Evolutionary conservation across 2,888 invertebrate genomes (phyloP).

Genomic region (Teinopalpus imperialis): DNA sequence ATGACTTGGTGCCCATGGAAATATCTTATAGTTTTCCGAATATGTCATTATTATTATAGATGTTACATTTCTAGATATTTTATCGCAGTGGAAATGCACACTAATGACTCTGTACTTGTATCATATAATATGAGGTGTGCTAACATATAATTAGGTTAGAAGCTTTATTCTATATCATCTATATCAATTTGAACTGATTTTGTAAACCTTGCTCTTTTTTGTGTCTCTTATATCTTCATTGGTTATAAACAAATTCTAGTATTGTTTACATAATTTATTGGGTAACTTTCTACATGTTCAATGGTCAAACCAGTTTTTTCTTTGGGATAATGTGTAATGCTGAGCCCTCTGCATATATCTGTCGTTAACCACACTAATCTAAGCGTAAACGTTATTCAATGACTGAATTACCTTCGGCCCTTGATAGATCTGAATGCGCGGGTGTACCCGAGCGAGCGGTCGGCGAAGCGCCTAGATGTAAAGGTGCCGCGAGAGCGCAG

Average conservation of each 20-base stretch:
- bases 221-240: constrained; percentile 1
- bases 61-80: too few species aligned
- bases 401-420: constrained; percentile 74
- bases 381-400: constrained; percentile 46
- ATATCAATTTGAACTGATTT: too few species aligned
- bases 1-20: too few species aligned
- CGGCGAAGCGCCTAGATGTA: constrained; percentile 62
- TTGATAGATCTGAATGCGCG: constrained; percentile 73
- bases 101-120: too few species aligned
- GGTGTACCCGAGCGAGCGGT: constrained; percentile 66
- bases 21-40: too few species aligned
- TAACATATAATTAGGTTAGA: too few species aligned
- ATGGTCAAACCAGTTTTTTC: not conserved
- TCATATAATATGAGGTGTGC: too few species aligned
- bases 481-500: constrained; percentile 77
- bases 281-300: constrained; percentile 5
- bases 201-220: not conserved
- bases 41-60: too few species aligned
- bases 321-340: not conserved
- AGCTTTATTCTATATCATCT: too few species aligned
- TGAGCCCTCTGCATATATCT: not conserved
- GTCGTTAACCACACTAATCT: constrained; percentile 37
- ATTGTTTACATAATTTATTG: not conserved
- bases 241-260: not conserved
- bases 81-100: too few species aligned